These are phyloP conservation scores for Drosophila nannoptera DNA, from an alignment of 1,140 invertebrate species.

Conservation along the genomic window DNA sequence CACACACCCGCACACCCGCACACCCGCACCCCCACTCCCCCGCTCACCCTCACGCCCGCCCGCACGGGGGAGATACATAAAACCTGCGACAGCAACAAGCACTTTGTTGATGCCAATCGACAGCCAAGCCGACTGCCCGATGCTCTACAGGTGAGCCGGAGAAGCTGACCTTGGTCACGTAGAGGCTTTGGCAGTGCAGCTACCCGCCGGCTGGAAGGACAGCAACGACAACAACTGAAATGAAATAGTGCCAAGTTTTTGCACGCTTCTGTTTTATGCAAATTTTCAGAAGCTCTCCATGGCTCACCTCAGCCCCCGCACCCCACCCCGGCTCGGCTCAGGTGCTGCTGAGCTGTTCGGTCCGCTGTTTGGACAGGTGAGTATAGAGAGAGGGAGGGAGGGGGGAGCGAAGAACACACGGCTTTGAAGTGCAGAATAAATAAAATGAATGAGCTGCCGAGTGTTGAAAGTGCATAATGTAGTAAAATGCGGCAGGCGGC, in stretches of 20 bases:
- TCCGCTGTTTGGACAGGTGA: slow-evolving; percentile 68
- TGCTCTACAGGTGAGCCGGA: background rate
- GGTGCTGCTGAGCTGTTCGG: slow-evolving; percentile 25
- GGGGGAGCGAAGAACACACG: slow-evolving; percentile 35
- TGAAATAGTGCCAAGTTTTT: slow-evolving; percentile 72
- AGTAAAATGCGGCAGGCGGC: slow-evolving; percentile 32
- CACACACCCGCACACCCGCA: slow-evolving; percentile 17
- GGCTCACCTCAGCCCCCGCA: background rate
- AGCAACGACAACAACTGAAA: slow-evolving; percentile 42
- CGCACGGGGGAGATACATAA: background rate
- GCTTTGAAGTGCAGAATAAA: slow-evolving; percentile 76
- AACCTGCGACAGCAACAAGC: slow-evolving; percentile 10
- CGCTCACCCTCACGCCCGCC: slow-evolving; percentile 1
- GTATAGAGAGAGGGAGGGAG: background rate
- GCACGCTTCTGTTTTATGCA: slow-evolving; percentile 71
- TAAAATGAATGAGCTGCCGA: slow-evolving; percentile 71
- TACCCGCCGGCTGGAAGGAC: background rate
- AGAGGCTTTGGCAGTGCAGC: background rate
- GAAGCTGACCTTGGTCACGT: background rate
- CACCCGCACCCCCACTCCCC: slow-evolving; percentile 8
- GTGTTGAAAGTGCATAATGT: slow-evolving; percentile 72
- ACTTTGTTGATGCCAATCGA: background rate
- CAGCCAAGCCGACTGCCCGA: background rate
- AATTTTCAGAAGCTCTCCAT: slow-evolving; percentile 41
- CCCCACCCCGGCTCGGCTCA: background rate